Evolutionary conservation across 1,140 invertebrate species (phyloP), one percentile per base, ranked within the genome.

Genomic region (Sycophila sp.): DNA sequence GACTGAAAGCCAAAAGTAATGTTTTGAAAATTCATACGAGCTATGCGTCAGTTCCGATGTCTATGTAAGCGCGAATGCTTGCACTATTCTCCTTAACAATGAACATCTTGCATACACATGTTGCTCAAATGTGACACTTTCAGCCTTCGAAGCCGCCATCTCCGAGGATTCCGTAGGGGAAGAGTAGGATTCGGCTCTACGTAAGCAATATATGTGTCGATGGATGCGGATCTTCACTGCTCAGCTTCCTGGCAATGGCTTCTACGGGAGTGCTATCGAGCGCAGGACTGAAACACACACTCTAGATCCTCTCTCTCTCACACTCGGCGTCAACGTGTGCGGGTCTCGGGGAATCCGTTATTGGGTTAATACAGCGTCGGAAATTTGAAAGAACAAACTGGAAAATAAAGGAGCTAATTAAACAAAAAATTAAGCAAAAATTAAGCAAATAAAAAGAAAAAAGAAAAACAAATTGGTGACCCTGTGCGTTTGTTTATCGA

Each of bases 321-420:
- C 45, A 62, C 38, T 24, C 40, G 34, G 55, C 67, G 38, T 24
- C 45, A 8, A 17, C 30, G 24, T 55, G n/a, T 45, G 11, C 15
- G 45, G 17, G 49, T 64, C 28, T 56, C 38, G 51, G 47, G 51
- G 59, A 64, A 15, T 69, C 58, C 17, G 26, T 13, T 69, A 69
- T 42, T 42, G 63, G 47, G 30, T 51, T 69, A 63, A 69, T 40
- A 63, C 36, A 40, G 67, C 67, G 49, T 22, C 49, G 58, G 58
- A 47, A 70, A 56, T 56, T 64, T 24, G 38, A 45, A 56, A 60
- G 24, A 62, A 64, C 42, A 32, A 69, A 70, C 68, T 70, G 68
- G 24, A 69, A 69, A 69, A 69, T 55, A 69, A 69, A 62, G 47
- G 32, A 22, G 26, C 26, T 55, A 62, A 55, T 69, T 69, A 69